phyloP scores from a whole-genome alignment of 92 coral and sea anemone genomes.

The Palythoa heliodiscus region DNA sequence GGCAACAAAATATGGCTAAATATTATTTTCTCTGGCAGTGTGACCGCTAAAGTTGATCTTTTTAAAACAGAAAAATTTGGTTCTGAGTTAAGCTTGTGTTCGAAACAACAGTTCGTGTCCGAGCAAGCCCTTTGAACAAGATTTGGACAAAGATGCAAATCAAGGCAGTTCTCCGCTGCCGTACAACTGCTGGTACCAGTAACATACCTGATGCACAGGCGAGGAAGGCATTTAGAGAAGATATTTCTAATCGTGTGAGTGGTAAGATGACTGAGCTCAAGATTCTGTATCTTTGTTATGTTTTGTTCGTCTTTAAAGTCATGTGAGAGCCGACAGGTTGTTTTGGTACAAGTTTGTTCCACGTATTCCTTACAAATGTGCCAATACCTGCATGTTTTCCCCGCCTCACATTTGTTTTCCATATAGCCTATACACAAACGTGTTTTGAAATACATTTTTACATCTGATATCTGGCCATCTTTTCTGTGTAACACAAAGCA shows the following conservation, averaged over 20 bases:
- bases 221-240: conserved; percentile 53
- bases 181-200: conserved; percentile 24
- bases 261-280: conserved; percentile 17
- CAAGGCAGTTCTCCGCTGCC: conserved; percentile 8
- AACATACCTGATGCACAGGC: conserved; percentile 44
- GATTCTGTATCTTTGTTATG: conserved; percentile 16
- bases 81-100: conserved; percentile 6
- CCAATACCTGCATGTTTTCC: conserved; percentile 48
- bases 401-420: not conserved
- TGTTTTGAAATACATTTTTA: conserved; percentile 17
- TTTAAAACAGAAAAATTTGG: not conserved
- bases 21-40: not conserved
- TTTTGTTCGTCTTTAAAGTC: conserved; percentile 59
- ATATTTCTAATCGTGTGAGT: conserved; percentile 24
- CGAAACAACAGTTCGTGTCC: conserved; percentile 4
- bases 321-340: conserved; percentile 56
- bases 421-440: conserved; percentile 26
- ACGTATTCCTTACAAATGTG: conserved; percentile 61
- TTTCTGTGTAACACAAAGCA: conserved; percentile 17
- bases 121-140: not conserved
- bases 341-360: conserved; percentile 46
- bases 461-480: not conserved
- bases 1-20: conserved; percentile 26
- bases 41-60: not conserved
- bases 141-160: conserved; percentile 52